A percentile compares a stretch with the other conserved stretches of the same genome.
These are phyloP conservation scores for Melanotaenia trifasciata DNA, from an alignment of 2,797 vertebrate genomes.

Conservation along the genomic window DNA sequence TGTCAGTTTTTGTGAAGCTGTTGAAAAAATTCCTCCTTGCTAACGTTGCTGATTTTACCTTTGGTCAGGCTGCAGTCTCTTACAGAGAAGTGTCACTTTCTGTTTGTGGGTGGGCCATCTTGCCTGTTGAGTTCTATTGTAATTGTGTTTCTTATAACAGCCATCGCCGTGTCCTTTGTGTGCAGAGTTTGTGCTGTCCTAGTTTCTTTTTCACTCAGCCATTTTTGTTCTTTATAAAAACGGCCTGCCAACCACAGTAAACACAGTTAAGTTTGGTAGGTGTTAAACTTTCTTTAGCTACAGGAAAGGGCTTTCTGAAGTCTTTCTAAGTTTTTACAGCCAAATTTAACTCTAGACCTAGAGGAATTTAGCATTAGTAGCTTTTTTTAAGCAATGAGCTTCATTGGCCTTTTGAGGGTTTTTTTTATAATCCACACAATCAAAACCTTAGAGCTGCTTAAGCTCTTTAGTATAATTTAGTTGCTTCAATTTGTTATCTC, in stretches of 20 bases:
- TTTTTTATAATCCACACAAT: not conserved
- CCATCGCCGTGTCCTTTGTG: not conserved
- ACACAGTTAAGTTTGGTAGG: not conserved
- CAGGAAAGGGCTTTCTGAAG: not conserved
- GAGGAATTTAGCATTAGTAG: not conserved
- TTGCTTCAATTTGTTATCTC: slow-evolving; percentile 13
- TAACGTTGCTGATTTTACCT: too few relatives aligned
- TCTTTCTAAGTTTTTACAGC: not conserved
- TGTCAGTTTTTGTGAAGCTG: not conserved
- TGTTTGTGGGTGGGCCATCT: slow-evolving; percentile 6
- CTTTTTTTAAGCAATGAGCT: not conserved
- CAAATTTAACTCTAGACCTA: not conserved
- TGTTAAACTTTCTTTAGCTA: not conserved
- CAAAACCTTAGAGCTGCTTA: not conserved
- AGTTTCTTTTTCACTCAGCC: slow-evolving; percentile 14
- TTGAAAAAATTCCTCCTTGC: not conserved
- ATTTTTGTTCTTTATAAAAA: not conserved
- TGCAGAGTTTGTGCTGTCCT: not conserved
- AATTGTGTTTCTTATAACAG: not conserved
- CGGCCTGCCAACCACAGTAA: not conserved
- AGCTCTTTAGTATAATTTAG: not conserved
- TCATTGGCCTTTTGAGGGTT: not conserved
- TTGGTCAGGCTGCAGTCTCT: not conserved
- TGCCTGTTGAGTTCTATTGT: slow-evolving; percentile 19
- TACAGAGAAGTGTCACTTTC: slow-evolving; percentile 2